phyloP scores from a whole-genome alignment of 2,797 vertebrate genomes.

The Xenopus petersii region DNA sequence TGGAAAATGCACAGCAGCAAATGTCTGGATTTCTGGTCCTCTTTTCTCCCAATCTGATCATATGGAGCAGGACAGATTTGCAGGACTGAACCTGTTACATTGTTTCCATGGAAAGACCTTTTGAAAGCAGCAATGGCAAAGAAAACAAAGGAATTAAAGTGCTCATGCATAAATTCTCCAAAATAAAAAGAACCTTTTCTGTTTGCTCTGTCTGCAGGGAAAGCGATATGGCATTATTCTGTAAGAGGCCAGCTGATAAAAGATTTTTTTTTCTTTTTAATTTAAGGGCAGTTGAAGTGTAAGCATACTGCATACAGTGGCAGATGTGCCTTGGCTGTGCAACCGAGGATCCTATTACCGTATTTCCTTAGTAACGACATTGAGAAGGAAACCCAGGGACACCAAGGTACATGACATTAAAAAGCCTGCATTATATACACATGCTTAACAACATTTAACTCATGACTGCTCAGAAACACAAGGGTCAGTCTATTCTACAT shows the following conservation, averaged over 20 bases:
- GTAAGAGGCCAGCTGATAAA: slow-evolving; percentile 5
- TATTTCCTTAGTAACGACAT: slow-evolving; percentile 43
- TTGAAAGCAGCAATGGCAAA: not conserved
- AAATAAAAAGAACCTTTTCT: not conserved
- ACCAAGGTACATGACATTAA: slow-evolving; percentile 37
- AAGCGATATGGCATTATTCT: slow-evolving; percentile 20
- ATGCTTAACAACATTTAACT: slow-evolving; percentile 36
- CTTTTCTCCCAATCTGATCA: too few species aligned
- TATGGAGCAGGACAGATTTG: not conserved
- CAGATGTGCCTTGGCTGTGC: slow-evolving; percentile 39
- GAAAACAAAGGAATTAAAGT: not conserved
- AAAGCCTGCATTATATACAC: slow-evolving; percentile 16
- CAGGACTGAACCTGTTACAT: not conserved
- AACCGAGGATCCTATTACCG: slow-evolving; percentile 31
- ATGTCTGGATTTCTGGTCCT: too few species aligned
- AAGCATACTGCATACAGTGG: slow-evolving; percentile 30
- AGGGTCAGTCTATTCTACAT: not conserved
- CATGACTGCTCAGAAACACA: slow-evolving; percentile 9
- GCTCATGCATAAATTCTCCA: not conserved
- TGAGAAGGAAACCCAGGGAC: slow-evolving; percentile 30
- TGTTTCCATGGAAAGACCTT: not conserved
- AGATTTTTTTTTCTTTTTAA: slow-evolving; percentile 13
- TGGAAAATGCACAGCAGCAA: too few species aligned
- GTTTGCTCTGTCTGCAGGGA: not conserved
- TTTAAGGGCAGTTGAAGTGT: slow-evolving; percentile 19